phyloP scores from a whole-genome alignment of 2,888 invertebrate species.

The Rugalucina vietnamica region DNA sequence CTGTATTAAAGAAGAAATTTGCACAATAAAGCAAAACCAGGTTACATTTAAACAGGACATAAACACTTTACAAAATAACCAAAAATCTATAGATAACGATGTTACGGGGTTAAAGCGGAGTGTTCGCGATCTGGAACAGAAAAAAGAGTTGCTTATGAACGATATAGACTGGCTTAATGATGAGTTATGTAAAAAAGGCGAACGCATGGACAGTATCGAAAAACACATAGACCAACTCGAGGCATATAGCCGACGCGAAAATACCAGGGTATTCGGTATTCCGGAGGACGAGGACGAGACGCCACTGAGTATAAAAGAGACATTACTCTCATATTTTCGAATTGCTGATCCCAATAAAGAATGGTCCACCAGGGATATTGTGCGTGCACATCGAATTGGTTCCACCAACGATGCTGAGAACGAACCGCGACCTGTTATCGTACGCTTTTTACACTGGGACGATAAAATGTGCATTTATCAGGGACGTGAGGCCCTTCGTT shows the following conservation, averaged over 20 bases:
- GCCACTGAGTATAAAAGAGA: no score
- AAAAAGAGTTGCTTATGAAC: not conserved
- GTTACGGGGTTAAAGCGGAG: not conserved
- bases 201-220: not conserved
- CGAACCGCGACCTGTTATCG: not conserved
- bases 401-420: not conserved
- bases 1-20: not conserved
- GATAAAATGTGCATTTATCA: not conserved
- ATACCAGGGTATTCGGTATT: not conserved
- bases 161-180: not conserved
- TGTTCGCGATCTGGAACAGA: not conserved
- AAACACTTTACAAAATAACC: not conserved
- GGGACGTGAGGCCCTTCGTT: not conserved
- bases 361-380: not conserved
- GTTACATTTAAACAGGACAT: not conserved
- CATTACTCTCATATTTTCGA: no score
- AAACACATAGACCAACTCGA: not conserved
- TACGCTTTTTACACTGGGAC: not conserved
- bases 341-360: not conserved
- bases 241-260: not conserved
- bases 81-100: not conserved
- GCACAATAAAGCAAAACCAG: not conserved
- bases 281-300: no score
- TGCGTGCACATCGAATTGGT: not conserved
- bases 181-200: not conserved